phyloP scores from a whole-genome alignment of 2,113 vertebrate genomes.

The Alectura lathami region DNA sequence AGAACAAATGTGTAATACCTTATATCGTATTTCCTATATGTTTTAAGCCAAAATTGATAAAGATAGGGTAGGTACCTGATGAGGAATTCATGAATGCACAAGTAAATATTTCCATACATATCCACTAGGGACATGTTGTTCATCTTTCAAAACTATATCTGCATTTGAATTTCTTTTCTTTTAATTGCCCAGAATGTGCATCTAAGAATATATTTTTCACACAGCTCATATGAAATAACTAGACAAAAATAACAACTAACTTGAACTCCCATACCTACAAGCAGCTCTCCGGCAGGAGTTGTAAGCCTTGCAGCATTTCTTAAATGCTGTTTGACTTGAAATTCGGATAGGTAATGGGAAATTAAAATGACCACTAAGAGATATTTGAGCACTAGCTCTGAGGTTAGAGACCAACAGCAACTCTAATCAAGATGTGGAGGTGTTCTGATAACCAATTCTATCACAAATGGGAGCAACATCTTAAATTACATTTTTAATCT shows the following conservation, averaged over 20 bases:
- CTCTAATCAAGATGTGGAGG: not conserved
- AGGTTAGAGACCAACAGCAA: not conserved
- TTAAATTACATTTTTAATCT: not conserved
- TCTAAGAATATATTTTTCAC: not conserved
- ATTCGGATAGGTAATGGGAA: not conserved
- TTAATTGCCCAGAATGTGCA: not conserved
- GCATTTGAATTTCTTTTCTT: not conserved
- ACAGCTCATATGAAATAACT: not conserved
- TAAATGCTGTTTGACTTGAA: not conserved
- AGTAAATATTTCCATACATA: not conserved
- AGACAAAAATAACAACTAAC: not conserved
- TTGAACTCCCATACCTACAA: not conserved
- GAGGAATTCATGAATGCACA: not conserved
- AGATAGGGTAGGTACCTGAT: not conserved
- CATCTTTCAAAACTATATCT: not conserved
- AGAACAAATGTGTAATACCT: not conserved
- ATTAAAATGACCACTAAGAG: not conserved
- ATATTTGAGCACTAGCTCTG: not conserved
- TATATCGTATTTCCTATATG: accelerated
- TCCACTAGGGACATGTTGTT: not conserved
- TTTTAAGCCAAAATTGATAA: not conserved
- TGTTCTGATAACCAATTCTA: not conserved
- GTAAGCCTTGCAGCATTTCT: not conserved
- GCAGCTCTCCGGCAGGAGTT: not conserved
- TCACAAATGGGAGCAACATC: not conserved